Evolutionary conservation across 2,888 invertebrate species (phyloP).

Genomic region (Dolichomitus sp.): DNA sequence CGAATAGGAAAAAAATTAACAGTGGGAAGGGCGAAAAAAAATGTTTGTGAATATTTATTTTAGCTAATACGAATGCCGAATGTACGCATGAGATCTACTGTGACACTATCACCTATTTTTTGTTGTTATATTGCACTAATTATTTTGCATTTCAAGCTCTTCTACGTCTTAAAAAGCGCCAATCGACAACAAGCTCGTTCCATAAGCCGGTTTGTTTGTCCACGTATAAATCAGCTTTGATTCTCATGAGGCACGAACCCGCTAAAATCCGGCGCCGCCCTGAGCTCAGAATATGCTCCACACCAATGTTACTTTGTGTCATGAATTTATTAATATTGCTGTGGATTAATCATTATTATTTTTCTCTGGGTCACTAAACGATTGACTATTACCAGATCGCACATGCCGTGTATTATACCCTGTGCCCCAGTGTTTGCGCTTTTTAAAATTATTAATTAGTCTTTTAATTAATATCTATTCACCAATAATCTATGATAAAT

Average conservation of each 20-base stretch:
- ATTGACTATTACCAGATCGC: conserved; percentile 35
- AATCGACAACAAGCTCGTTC: background rate
- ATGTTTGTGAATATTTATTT: conserved; percentile 27
- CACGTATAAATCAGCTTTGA: background rate
- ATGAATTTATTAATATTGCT: background rate
- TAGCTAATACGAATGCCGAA: conserved; percentile 17
- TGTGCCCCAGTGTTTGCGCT: conserved; percentile 83
- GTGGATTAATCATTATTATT: conserved; percentile 20
- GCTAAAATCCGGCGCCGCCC: conserved; percentile 41
- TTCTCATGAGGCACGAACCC: background rate
- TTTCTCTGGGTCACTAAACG: conserved; percentile 15
- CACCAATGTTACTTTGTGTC: conserved; percentile 40
- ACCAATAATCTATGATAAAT: conserved; percentile 59
- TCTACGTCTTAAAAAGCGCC: conserved; percentile 14
- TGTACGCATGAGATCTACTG: conserved; percentile 49
- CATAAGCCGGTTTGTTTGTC: conserved; percentile 1
- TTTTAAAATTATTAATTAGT: conserved; percentile 49
- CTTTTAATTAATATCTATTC: conserved; percentile 64
- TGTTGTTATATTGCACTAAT: conserved; percentile 67
- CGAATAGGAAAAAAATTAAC: conserved; percentile 32
- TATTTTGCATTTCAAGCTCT: conserved; percentile 21
- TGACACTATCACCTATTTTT: conserved; percentile 21
- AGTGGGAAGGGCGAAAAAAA: conserved; percentile 13
- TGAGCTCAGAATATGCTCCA: conserved; percentile 58
- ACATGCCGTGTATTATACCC: conserved; percentile 72